Evolutionary conservation across 2,797 vertebrate species (phyloP).

Genomic region (Microhierax caerulescens): DNA sequence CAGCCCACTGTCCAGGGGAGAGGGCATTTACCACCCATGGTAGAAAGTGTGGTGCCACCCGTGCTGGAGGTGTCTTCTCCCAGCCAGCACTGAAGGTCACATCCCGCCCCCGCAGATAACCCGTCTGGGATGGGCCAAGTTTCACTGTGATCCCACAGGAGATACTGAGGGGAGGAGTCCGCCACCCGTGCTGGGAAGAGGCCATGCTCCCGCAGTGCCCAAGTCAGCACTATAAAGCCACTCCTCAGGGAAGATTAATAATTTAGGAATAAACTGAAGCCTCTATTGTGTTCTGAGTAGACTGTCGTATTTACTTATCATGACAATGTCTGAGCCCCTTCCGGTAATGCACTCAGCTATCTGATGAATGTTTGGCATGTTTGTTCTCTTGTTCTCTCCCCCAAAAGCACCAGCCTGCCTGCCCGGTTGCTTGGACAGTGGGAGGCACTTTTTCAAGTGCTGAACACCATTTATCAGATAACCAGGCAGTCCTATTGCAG

Average conservation of each 20-base stretch:
- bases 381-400: background rate
- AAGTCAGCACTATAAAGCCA: background rate
- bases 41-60: background rate
- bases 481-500: background rate
- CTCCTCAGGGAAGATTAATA: constrained; percentile 15
- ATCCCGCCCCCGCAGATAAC: background rate
- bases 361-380: background rate
- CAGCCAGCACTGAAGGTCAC: rapidly evolving
- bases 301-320: background rate
- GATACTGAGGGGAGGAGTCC: background rate
- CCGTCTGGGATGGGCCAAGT: rapidly evolving
- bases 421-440: background rate
- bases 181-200: background rate
- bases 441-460: background rate
- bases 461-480: background rate
- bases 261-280: constrained; percentile 9
- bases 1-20: background rate
- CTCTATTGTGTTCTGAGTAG: constrained; percentile 20
- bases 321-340: background rate
- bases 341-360: background rate
- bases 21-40: background rate
- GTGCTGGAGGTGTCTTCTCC: background rate
- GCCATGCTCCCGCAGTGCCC: background rate
- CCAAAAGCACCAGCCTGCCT: background rate
- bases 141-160: background rate